These are phyloP conservation scores for Rhinolophus ferrumequinum DNA, from an alignment of 2,113 vertebrate genomes.

Conservation along the genomic window DNA sequence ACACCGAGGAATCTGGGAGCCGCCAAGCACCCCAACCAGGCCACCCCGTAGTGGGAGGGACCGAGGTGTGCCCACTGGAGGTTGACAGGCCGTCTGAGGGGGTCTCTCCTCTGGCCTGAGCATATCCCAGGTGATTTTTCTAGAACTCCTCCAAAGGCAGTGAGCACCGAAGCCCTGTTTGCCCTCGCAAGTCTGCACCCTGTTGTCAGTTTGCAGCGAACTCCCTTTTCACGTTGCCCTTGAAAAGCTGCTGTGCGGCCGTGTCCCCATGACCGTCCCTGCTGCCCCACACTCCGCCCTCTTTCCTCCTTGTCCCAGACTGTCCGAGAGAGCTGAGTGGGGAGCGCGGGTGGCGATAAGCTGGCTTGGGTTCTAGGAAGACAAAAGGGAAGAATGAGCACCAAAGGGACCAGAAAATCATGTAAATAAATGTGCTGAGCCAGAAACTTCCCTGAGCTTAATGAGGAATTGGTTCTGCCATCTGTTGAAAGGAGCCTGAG, in stretches of 20 bases:
- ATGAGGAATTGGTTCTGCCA: constrained; percentile 72
- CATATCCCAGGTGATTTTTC: not conserved
- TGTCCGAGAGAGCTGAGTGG: not conserved
- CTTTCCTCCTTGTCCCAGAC: not conserved
- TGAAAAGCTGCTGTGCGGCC: not conserved
- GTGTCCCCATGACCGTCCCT: not conserved
- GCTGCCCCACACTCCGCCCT: not conserved
- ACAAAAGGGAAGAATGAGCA: constrained; percentile 38
- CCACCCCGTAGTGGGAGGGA: not conserved
- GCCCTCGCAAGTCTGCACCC: not conserved
- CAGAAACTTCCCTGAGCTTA: constrained; percentile 54
- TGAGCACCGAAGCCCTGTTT: not conserved
- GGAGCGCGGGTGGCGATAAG: not conserved
- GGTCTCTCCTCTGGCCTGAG: not conserved
- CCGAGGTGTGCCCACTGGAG: fast-evolving
- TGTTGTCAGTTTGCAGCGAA: not conserved
- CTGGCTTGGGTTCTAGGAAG: constrained; percentile 40
- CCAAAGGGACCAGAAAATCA: constrained; percentile 60
- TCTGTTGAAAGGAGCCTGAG: constrained; percentile 62
- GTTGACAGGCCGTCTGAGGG: fast-evolving
- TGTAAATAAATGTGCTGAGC: constrained; percentile 56
- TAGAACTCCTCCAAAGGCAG: not conserved
- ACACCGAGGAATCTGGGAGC: not conserved
- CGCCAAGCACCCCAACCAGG: not conserved
- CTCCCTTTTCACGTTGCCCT: not conserved